Evolutionary conservation across 2,888 invertebrate species (phyloP).

Genomic region (Scaeva pyrastri): DNA sequence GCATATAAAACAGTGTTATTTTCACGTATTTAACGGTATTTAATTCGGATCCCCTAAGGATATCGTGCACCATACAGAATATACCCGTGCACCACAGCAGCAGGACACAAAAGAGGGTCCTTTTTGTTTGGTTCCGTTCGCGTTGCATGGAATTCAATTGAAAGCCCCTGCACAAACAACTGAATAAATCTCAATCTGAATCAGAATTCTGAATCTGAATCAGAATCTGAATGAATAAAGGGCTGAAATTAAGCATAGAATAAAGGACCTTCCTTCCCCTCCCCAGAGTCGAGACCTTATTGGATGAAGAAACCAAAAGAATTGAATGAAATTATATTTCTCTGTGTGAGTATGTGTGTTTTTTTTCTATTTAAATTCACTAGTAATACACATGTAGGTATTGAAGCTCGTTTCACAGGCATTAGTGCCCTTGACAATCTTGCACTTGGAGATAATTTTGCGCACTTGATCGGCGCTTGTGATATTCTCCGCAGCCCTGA

Average conservation of each 20-base stretch:
- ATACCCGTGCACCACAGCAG: not conserved
- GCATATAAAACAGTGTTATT: slow-evolving; percentile 56
- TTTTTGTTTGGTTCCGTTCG: slow-evolving; percentile 37
- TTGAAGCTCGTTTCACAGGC: slow-evolving; percentile 40
- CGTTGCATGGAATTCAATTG: slow-evolving; percentile 18
- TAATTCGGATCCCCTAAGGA: slow-evolving; percentile 66
- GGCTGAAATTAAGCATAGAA: slow-evolving; percentile 13
- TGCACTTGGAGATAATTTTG: slow-evolving; percentile 25
- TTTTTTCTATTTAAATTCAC: slow-evolving; percentile 19
- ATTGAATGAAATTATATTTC: not conserved
- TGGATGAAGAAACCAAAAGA: not conserved
- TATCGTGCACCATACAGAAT: slow-evolving; percentile 46
- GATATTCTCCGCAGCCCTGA: slow-evolving; percentile 21
- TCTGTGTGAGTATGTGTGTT: not conserved
- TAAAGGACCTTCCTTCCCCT: not conserved
- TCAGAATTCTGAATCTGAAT: not conserved
- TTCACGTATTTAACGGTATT: slow-evolving; percentile 70
- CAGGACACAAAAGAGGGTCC: slow-evolving; percentile 13
- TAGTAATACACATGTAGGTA: slow-evolving; percentile 31
- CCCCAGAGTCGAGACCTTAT: not conserved
- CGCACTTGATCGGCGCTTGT: slow-evolving; percentile 13
- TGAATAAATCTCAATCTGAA: slow-evolving; percentile 4
- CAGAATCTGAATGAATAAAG: slow-evolving; percentile 8
- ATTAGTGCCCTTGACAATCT: slow-evolving; percentile 23
- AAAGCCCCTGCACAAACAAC: slow-evolving; percentile 14